Conservation (phyloP, 2,888 invertebrate species). For the Stenichneumon culpator region DNA sequence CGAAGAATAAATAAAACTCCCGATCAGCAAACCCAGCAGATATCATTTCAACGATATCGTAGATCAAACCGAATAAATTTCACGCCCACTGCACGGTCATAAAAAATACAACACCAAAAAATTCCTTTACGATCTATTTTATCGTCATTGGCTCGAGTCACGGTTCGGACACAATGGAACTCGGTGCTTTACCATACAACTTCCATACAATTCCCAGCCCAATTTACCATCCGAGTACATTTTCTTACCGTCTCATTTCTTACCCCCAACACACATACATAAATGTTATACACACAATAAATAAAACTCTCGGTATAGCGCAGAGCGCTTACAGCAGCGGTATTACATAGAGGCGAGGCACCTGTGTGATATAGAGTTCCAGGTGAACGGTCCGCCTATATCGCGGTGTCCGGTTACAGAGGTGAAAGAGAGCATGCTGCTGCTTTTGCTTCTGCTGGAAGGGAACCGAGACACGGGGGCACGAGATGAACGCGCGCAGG, state of each 20-base stretch:
- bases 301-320: background rate
- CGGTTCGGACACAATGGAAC: background rate
- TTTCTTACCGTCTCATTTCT: background rate
- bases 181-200: background rate
- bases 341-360: constrained; percentile 49
- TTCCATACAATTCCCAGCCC: background rate
- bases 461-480: constrained; percentile 43
- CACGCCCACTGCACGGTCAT: constrained; percentile 3
- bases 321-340: constrained; percentile 13
- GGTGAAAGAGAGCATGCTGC: constrained; percentile 64
- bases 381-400: constrained; percentile 76
- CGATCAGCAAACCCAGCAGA: background rate
- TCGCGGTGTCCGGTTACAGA: constrained; percentile 80
- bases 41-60: constrained; percentile 19
- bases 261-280: background rate
- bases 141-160: constrained; percentile 23
- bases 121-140: background rate
- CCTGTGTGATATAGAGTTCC: constrained; percentile 84
- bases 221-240: background rate
- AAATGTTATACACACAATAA: background rate
- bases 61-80: background rate
- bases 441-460: constrained; percentile 49
- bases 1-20: constrained; percentile 4
- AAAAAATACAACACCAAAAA: background rate
- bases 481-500: constrained; percentile 51